Conservation (phyloP, 2,797 vertebrate genomes). For the Furcifer pardalis region DNA sequence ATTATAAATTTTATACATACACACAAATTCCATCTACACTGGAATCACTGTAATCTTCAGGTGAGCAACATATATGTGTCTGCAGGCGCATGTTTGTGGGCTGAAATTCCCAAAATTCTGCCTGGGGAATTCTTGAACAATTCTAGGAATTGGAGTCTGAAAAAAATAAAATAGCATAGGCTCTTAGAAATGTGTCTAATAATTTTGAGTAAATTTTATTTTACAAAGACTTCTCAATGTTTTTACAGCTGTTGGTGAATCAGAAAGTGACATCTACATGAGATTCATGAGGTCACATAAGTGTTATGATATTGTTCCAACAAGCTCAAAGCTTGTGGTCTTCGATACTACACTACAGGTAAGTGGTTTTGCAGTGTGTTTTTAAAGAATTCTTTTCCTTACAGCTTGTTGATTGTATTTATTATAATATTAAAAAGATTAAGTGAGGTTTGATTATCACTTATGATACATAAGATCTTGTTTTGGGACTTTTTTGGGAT, state of each 20-base stretch:
- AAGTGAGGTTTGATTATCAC: slow-evolving; percentile 19
- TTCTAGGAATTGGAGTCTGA: no score
- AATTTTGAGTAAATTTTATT: not conserved
- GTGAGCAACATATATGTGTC: no score
- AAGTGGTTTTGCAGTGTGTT: slow-evolving; percentile 55
- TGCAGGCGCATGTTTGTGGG: no score
- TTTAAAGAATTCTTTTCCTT: not conserved
- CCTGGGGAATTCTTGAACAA: no score
- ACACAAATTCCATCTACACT: no score
- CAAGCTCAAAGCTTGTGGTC: slow-evolving; percentile 95
- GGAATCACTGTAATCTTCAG: no score
- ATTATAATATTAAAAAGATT: slow-evolving; percentile 8
- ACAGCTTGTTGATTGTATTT: not conserved
- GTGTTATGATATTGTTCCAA: slow-evolving; percentile 97
- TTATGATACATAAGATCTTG: not conserved
- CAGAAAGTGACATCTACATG: slow-evolving; percentile 94
- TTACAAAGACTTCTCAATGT: not conserved
- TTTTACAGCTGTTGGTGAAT: slow-evolving; percentile 85
- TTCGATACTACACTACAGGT: slow-evolving; percentile 97
- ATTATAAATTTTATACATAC: no score
- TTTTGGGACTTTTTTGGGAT: not conserved
- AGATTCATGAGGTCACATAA: slow-evolving; percentile 97
- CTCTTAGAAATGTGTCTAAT: not conserved
- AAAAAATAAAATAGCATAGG: no score
- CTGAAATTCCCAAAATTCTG: no score